Conservation (phyloP, 2,113 vertebrate species). For the Brienomyrus brachyistius region DNA sequence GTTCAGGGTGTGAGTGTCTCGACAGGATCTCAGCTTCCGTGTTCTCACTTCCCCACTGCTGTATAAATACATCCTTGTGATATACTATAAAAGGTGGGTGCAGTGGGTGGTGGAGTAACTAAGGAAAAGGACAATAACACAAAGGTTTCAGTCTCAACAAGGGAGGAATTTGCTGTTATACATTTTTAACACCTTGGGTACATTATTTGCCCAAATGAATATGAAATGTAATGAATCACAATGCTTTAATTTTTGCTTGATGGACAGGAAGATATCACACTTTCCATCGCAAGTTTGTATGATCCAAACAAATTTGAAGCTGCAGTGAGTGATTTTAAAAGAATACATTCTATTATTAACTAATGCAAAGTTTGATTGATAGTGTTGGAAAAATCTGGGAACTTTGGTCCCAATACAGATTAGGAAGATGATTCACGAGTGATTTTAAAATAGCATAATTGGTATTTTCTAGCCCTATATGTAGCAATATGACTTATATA, state of each 20-base stretch:
- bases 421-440: not conserved
- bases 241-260: not conserved
- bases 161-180: not conserved
- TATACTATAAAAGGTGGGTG: not conserved
- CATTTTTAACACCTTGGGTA: not conserved
- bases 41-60: conserved; percentile 1
- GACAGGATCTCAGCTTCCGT: conserved; percentile 2
- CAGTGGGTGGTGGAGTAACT: not conserved
- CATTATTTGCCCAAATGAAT: not conserved
- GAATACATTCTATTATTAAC: not conserved
- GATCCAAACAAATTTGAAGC: not conserved
- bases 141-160: not conserved
- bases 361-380: not conserved
- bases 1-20: conserved; percentile 4
- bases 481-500: not conserved
- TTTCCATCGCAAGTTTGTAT: not conserved
- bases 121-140: not conserved
- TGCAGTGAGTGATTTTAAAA: not conserved
- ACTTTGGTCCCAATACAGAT: not conserved
- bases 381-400: not conserved
- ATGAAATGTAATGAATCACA: not conserved
- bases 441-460: not conserved
- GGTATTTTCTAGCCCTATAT: not conserved
- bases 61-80: not conserved
- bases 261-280: not conserved